phyloP scores from a whole-genome alignment of 2,888 invertebrate species.

The Campoletis raptor region DNA sequence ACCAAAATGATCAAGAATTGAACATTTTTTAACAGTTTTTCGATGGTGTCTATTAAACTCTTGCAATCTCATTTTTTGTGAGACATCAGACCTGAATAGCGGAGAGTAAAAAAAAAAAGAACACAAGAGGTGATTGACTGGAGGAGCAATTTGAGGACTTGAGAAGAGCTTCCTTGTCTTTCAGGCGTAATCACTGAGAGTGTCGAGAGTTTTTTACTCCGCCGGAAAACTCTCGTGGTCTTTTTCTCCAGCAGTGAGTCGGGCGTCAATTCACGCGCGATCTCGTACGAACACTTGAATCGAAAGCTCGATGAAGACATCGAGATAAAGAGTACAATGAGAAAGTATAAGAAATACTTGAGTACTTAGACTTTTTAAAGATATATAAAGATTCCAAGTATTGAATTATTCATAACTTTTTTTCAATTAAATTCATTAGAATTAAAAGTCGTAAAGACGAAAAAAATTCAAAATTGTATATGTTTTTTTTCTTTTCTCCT shows the following conservation, averaged over 20 bases:
- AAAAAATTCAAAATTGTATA: not conserved
- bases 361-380: not conserved
- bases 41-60: not conserved
- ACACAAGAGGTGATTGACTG: constrained; percentile 71
- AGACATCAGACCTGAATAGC: not conserved
- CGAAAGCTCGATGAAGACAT: constrained; percentile 14
- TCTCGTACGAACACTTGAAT: constrained; percentile 13
- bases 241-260: constrained; percentile 19
- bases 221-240: constrained; percentile 36
- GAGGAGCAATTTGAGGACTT: constrained; percentile 72
- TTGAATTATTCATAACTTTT: not conserved
- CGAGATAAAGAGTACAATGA: constrained; percentile 17
- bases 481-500: no score
- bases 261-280: constrained; percentile 39
- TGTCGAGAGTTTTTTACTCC: constrained; percentile 56
- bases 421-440: not conserved
- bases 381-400: not conserved
- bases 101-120: constrained; percentile 6
- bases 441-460: not conserved
- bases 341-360: not conserved
- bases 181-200: constrained; percentile 73
- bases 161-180: constrained; percentile 59
- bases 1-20: not conserved
- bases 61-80: constrained; percentile 12
- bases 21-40: not conserved